Conservation (phyloP, 2,797 vertebrate species). For the Rhadinocentrus ornatus region DNA sequence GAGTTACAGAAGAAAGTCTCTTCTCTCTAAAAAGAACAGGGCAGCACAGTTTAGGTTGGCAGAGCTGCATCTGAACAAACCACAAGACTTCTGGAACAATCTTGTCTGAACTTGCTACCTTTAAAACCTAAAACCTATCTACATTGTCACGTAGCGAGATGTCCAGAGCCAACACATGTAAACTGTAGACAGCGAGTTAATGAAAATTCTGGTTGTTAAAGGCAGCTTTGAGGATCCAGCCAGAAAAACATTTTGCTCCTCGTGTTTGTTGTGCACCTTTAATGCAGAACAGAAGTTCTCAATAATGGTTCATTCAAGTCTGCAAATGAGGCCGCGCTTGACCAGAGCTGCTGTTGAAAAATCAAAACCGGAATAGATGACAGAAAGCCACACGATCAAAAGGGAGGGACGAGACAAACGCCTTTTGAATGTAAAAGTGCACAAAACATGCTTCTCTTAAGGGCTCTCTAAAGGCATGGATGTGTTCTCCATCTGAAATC, state of each 20-base stretch:
- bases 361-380: not conserved
- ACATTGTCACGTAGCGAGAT: too few relatives aligned
- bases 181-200: too few relatives aligned
- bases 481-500: not conserved
- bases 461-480: not conserved
- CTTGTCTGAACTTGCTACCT: too few relatives aligned
- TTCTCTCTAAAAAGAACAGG: too few relatives aligned
- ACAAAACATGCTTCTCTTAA: not conserved
- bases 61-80: too few relatives aligned
- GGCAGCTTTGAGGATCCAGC: slow-evolving; percentile 4
- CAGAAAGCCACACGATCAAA: slow-evolving; percentile 11
- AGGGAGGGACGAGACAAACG: not conserved
- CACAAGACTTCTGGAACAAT: too few relatives aligned
- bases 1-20: too few relatives aligned
- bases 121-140: too few relatives aligned
- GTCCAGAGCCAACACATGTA: too few relatives aligned
- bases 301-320: not conserved
- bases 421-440: slow-evolving; percentile 2
- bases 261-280: not conserved
- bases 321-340: not conserved
- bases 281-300: not conserved
- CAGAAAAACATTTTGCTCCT: not conserved
- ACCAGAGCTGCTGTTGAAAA: not conserved
- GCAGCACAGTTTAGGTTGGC: too few relatives aligned
- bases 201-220: not conserved